phyloP scores from a whole-genome alignment of 92 coral and sea anemone species.

The Phymanthus crucifer region DNA sequence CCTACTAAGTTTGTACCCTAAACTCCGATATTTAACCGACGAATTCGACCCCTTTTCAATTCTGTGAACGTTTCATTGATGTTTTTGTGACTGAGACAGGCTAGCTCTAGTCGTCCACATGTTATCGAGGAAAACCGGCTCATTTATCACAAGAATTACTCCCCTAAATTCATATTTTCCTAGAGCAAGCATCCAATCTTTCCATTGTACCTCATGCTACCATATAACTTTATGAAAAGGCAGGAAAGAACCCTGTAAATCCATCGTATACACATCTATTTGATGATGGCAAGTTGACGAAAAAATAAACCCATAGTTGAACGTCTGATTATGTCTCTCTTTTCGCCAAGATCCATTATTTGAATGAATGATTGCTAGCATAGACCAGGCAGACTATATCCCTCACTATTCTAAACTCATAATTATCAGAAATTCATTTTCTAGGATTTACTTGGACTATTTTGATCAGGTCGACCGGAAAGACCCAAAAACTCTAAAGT shows the following conservation, averaged over 20 bases:
- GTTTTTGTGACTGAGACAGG: conserved; percentile 31
- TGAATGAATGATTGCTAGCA: neutral
- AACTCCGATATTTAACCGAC: conserved; percentile 10
- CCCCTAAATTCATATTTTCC: neutral
- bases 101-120: conserved; percentile 34
- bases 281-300: neutral
- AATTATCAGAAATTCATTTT: neutral
- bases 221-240: neutral
- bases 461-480: conserved; percentile 26
- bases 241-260: neutral
- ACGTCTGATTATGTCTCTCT: neutral
- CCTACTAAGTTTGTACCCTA: conserved; percentile 7
- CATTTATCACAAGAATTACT: neutral
- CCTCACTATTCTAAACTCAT: neutral
- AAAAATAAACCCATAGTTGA: neutral
- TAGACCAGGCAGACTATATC: neutral
- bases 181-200: neutral
- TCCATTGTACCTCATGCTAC: neutral
- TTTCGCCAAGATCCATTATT: neutral
- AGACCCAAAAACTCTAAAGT: conserved; percentile 20
- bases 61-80: conserved; percentile 33
- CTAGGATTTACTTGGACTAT: conserved; percentile 11
- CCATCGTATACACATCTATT: neutral
- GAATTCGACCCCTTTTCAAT: conserved; percentile 7
- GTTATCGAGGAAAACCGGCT: conserved; percentile 14